These are phyloP conservation scores for Pampus argenteus DNA, from an alignment of 2,797 vertebrate genomes.

Conservation along the genomic window DNA sequence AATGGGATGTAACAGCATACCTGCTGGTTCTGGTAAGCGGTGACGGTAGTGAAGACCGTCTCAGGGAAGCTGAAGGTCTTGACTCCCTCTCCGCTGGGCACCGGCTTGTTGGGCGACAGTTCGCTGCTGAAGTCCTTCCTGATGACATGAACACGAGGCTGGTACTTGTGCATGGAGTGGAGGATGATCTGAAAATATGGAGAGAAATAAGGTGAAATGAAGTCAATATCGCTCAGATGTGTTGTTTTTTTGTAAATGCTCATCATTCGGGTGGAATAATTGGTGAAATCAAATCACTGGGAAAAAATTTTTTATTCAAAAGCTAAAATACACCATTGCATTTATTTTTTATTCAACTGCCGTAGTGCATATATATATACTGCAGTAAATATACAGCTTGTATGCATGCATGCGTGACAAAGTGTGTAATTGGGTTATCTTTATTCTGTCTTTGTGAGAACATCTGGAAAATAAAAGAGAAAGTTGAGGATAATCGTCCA, in stretches of 20 bases:
- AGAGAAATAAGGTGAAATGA: background rate
- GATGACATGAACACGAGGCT: conserved; percentile 92
- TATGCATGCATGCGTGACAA: background rate
- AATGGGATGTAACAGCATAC: conserved; percentile 67
- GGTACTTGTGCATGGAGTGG: conserved; percentile 99
- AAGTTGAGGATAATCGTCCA: background rate
- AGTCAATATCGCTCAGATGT: too few species aligned
- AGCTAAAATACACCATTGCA: too few species aligned
- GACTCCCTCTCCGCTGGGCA: conserved; percentile 93
- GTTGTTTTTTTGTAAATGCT: background rate
- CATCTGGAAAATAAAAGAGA: conserved; percentile 1
- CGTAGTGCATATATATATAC: background rate
- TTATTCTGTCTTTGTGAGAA: background rate
- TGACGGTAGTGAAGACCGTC: conserved; percentile 99
- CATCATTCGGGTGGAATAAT: background rate
- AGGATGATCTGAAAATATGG: conserved; percentile 91
- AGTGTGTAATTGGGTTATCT: background rate
- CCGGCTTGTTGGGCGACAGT: conserved; percentile 92
- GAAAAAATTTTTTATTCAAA: too few species aligned
- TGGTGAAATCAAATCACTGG: background rate
- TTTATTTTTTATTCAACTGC: too few species aligned
- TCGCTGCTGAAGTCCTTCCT: conserved; percentile 95
- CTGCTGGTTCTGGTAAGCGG: conserved; percentile 99
- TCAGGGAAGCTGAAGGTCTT: conserved; percentile 96
- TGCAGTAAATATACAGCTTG: too few species aligned